A percentile compares a stretch with the other conserved stretches of the same genome.
phyloP scores from a whole-genome alignment of 2,113 vertebrate species.

The Tachuris rubrigastra region DNA sequence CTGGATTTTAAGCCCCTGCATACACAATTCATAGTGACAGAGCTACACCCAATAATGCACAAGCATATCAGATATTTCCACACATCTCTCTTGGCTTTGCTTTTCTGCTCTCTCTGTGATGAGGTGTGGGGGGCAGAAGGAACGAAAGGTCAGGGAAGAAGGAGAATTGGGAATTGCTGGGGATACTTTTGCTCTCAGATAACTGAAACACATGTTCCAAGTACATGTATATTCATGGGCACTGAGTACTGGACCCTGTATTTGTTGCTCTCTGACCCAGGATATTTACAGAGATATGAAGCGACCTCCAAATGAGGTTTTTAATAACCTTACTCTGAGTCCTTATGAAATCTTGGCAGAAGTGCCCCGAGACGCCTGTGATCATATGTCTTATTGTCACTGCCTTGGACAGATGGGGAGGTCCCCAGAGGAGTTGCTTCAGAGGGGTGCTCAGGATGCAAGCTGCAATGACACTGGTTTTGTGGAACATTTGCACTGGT shows the following conservation, averaged over 20 bases:
- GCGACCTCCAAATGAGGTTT: not conserved
- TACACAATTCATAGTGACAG: rapidly evolving
- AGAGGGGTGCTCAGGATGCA: not conserved
- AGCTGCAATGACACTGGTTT: not conserved
- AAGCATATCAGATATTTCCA: not conserved
- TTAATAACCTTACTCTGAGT: not conserved
- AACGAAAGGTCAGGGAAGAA: not conserved
- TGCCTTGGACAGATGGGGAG: not conserved
- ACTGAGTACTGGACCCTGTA: not conserved
- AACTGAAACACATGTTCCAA: not conserved
- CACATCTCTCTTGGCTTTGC: not conserved
- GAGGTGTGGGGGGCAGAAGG: not conserved
- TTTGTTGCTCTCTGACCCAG: not conserved
- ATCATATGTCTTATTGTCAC: not conserved
- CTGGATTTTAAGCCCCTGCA: not conserved
- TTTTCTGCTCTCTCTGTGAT: not conserved
- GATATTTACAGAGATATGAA: not conserved
- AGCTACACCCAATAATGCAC: not conserved
- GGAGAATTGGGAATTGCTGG: not conserved
- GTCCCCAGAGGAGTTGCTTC: not conserved
- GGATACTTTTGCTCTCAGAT: not conserved
- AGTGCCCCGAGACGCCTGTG: not conserved
- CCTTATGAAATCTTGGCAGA: not conserved
- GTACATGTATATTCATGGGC: not conserved
- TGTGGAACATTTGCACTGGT: not conserved